Evolutionary conservation across 2,797 vertebrate genomes (phyloP).

Genomic region (Anguilla anguilla): DNA sequence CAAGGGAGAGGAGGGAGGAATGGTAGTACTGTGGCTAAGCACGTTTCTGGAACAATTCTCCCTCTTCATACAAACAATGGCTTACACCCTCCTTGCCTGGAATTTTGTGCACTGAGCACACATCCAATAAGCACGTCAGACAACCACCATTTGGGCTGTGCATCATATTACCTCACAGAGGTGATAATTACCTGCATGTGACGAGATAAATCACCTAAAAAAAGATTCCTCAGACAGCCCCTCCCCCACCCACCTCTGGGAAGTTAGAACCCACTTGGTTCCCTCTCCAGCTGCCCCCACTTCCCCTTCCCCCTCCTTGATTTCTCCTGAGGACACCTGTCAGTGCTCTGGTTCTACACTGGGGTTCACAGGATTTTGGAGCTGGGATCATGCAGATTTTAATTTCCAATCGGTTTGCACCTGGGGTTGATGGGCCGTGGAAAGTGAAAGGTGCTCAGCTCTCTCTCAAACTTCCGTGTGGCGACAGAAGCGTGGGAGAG

Average conservation of each 20-base stretch:
- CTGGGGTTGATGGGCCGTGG: background rate
- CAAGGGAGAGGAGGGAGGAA: too few relatives aligned
- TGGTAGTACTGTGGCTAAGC: background rate
- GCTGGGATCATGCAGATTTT: constrained; percentile 3
- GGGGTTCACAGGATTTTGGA: background rate
- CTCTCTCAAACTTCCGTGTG: background rate
- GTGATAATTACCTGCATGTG: background rate
- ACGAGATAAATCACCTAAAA: background rate
- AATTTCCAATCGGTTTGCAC: background rate
- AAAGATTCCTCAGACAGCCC: too few relatives aligned
- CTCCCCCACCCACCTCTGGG: background rate
- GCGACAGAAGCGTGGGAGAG: background rate
- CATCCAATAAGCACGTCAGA: background rate
- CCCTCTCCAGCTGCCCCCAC: background rate
- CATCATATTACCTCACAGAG: too few relatives aligned
- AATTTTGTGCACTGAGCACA: background rate
- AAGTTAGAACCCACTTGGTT: background rate
- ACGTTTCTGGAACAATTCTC: background rate
- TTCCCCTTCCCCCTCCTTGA: background rate
- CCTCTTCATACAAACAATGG: background rate
- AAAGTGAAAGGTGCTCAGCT: background rate
- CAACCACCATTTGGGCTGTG: background rate
- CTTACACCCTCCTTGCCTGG: background rate
- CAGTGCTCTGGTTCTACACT: background rate
- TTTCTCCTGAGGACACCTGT: background rate